These are phyloP conservation scores for Betta splendens DNA, from an alignment of 2,797 vertebrate species.

Conservation along the genomic window DNA sequence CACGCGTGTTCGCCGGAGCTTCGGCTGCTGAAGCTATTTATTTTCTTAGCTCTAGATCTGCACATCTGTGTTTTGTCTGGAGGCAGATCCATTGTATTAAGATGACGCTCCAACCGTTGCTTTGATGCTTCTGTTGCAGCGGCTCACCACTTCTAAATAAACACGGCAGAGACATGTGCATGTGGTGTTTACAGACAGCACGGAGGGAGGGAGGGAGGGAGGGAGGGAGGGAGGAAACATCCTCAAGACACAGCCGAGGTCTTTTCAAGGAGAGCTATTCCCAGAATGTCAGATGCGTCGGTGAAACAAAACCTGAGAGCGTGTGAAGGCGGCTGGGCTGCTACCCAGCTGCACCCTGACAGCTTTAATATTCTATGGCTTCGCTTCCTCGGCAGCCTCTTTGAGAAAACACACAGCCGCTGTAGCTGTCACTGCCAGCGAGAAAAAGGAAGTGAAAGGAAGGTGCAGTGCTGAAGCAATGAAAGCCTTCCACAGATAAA, in stretches of 20 bases:
- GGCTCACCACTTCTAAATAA: slow-evolving; percentile 33
- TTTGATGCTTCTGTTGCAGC: slow-evolving; percentile 5
- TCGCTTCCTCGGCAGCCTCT: slow-evolving; percentile 35
- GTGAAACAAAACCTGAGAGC: slow-evolving; percentile 29
- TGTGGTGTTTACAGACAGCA: slow-evolving; percentile 40
- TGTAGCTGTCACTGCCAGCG: slow-evolving; percentile 20
- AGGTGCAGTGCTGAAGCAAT: slow-evolving; percentile 34
- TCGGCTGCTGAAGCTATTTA: slow-evolving; percentile 6
- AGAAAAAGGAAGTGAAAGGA: slow-evolving; percentile 57
- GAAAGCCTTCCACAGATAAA: slow-evolving; percentile 34
- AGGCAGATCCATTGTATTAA: slow-evolving; percentile 18
- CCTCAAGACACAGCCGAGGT: slow-evolving; percentile 24
- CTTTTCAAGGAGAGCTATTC: slow-evolving; percentile 40
- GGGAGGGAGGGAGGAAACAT: slow-evolving; percentile 40
- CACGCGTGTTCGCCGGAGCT: slow-evolving; percentile 6
- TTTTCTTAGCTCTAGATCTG: slow-evolving; percentile 24
- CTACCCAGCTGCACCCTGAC: slow-evolving; percentile 58
- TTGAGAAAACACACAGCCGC: slow-evolving; percentile 29
- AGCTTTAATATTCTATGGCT: slow-evolving; percentile 45
- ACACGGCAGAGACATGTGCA: slow-evolving; percentile 38
- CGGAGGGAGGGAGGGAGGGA: slow-evolving; percentile 2
- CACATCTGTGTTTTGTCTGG: slow-evolving; percentile 21
- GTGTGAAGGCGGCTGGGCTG: slow-evolving; percentile 44
- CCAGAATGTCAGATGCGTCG: slow-evolving; percentile 45
- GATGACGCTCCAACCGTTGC: slow-evolving; percentile 10